These are phyloP conservation scores for Ditula angustiorana DNA, from an alignment of 2,888 invertebrate species.

Conservation along the genomic window DNA sequence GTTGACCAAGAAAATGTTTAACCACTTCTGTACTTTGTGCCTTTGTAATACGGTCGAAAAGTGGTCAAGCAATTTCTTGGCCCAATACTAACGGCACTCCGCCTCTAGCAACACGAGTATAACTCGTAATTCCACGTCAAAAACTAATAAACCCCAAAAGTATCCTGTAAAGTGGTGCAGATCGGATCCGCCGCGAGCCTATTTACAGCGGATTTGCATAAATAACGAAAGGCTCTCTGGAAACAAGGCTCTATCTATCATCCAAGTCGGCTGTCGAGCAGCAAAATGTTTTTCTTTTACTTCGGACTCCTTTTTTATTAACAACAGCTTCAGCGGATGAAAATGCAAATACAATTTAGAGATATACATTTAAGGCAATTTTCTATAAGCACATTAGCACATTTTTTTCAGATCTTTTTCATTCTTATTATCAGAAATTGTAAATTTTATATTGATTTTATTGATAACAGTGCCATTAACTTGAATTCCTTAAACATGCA, in stretches of 20 bases:
- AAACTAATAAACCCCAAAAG: slow-evolving; percentile 6
- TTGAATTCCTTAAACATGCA: too few relatives aligned
- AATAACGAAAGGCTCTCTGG: slow-evolving; percentile 11
- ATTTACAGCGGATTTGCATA: slow-evolving; percentile 30
- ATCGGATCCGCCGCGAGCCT: slow-evolving; percentile 2
- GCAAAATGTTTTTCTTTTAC: slow-evolving; percentile 16
- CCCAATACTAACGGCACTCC: background rate
- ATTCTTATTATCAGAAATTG: too few relatives aligned
- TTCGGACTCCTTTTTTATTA: background rate
- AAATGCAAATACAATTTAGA: background rate
- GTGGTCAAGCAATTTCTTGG: too few relatives aligned
- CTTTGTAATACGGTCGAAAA: too few relatives aligned
- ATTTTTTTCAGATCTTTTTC: too few relatives aligned
- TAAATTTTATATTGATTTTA: too few relatives aligned
- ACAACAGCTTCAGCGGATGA: background rate
- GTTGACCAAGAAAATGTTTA: too few relatives aligned
- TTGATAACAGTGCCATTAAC: too few relatives aligned
- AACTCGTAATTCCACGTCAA: slow-evolving; percentile 11
- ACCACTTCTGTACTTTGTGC: too few relatives aligned
- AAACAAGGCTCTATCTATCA: slow-evolving; percentile 16
- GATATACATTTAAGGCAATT: too few relatives aligned
- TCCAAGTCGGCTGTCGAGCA: slow-evolving; percentile 1
- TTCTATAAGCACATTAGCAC: too few relatives aligned
- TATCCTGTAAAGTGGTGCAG: background rate
- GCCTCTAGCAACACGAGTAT: background rate